phyloP scores from a whole-genome alignment of 2,888 invertebrate genomes.

The Tupiocoris notatus region DNA sequence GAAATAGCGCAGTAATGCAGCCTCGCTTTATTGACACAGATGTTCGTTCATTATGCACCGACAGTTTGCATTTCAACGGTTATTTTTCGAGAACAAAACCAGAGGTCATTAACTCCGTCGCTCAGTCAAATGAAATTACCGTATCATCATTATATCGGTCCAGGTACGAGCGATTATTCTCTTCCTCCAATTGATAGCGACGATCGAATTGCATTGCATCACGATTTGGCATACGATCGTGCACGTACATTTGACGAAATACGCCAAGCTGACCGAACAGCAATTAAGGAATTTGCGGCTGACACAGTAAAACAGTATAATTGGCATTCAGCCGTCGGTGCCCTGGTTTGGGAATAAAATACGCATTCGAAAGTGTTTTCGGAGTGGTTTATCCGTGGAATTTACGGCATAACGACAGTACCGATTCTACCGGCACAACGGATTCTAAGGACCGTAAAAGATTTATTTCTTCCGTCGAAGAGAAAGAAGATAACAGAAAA shows the following conservation, averaged over 20 bases:
- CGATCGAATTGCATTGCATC: constrained; percentile 9
- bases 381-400: neutral
- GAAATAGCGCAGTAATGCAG: too few species aligned
- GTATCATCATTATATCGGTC: constrained; percentile 23
- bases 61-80: too few species aligned
- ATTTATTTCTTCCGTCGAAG: too few species aligned
- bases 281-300: neutral
- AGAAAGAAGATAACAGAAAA: too few species aligned
- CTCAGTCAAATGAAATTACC: constrained; percentile 27
- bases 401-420: too few species aligned
- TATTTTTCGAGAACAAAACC: too few species aligned
- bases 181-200: constrained; percentile 27
- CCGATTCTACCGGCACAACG: too few species aligned
- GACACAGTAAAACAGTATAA: neutral
- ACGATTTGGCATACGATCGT: neutral
- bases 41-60: too few species aligned
- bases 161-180: constrained; percentile 13
- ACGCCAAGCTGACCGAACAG: neutral
- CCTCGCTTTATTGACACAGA: too few species aligned
- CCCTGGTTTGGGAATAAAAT: neutral
- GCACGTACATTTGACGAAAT: neutral
- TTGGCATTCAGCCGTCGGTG: neutral
- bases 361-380: neutral
- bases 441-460: too few species aligned
- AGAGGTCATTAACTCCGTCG: too few species aligned